Evolutionary conservation across 2,797 vertebrate species (phyloP).

Genomic region (Lagodon rhomboides): DNA sequence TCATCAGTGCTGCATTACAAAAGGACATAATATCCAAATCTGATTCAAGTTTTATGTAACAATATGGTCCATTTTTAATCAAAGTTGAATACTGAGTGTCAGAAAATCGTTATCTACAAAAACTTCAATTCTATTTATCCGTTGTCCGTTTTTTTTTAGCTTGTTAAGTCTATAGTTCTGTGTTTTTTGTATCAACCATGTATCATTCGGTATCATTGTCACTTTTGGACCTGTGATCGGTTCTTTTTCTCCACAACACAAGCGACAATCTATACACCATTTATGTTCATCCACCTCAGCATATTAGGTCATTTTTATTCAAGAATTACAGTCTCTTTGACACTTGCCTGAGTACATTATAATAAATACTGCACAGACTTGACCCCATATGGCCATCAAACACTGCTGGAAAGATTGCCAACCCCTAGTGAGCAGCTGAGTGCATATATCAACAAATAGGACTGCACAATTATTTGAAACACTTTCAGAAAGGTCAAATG

Average conservation of each 20-base stretch:
- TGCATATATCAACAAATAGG: neutral
- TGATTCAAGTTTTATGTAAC: slow-evolving; percentile 2
- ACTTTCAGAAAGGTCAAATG: no score
- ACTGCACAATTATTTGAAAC: no score
- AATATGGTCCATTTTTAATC: neutral
- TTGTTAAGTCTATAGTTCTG: neutral
- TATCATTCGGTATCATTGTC: neutral
- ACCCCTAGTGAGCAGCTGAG: neutral
- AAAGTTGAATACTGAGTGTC: neutral
- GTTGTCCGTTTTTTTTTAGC: neutral
- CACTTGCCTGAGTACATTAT: neutral
- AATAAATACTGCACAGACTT: neutral
- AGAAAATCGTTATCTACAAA: neutral
- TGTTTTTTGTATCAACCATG: neutral
- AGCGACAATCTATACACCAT: neutral
- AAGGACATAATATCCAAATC: slow-evolving; percentile 18
- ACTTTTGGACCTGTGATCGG: neutral
- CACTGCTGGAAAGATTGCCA: neutral
- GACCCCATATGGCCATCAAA: neutral
- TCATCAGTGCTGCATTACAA: neutral
- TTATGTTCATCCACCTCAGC: neutral
- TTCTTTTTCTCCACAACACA: neutral
- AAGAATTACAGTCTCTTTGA: neutral
- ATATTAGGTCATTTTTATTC: neutral
- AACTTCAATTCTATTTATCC: neutral